Evolutionary conservation across 1,140 invertebrate genomes (phyloP).

Genomic region (Micrasema longulum): DNA sequence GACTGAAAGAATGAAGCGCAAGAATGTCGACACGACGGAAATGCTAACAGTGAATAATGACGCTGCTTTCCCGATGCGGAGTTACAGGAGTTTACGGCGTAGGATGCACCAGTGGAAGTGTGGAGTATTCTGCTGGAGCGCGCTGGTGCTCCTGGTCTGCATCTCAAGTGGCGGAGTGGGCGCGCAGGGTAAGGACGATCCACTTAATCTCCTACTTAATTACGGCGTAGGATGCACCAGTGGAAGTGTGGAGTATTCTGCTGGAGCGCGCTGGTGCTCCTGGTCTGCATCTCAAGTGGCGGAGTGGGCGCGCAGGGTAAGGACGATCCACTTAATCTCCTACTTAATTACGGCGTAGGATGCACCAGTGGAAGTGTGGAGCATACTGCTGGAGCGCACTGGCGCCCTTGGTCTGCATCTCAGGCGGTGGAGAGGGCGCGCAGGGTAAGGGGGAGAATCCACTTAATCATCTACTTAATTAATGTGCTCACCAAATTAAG

Average conservation of each 20-base stretch:
- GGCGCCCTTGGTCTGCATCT: constrained; percentile 23
- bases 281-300: constrained; percentile 25
- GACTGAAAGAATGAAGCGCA: too few relatives aligned
- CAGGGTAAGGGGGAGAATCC: constrained; percentile 43
- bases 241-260: constrained; percentile 13
- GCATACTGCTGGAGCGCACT: constrained; percentile 11
- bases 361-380: constrained; percentile 20
- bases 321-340: too few relatives aligned
- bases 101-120: constrained; percentile 24
- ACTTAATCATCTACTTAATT: constrained; percentile 52
- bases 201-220: too few relatives aligned
- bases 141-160: constrained; percentile 18
- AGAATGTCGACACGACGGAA: too few relatives aligned
- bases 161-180: constrained; percentile 13
- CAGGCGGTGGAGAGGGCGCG: constrained; percentile 2
- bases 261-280: constrained; percentile 8
- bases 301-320: constrained; percentile 41
- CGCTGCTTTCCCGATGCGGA: not conserved
- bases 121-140: constrained; percentile 10
- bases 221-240: constrained; percentile 10
- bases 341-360: not conserved
- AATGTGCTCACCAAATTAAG: constrained; percentile 40
- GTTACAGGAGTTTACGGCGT: constrained; percentile 16
- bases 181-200: constrained; percentile 41
- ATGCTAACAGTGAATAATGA: too few relatives aligned